Evolutionary conservation across 2,113 vertebrate genomes (phyloP), one percentile per base, ranked within the genome.

Genomic region (Mesoclemmys tuberculata): DNA sequence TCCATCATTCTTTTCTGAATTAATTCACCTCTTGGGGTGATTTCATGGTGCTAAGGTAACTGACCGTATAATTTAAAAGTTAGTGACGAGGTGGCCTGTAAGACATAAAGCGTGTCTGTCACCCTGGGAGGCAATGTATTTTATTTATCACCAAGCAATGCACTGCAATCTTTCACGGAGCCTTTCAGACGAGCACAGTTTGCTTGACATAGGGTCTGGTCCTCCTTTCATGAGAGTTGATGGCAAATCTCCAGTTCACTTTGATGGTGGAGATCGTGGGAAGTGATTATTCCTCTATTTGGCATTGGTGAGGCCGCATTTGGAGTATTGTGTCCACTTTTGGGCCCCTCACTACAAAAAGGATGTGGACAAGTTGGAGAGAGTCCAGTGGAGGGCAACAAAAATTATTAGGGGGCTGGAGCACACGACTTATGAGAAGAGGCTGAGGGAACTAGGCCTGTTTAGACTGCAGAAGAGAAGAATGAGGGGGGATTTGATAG

Each of bases 21-120:
- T 14, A 46, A 75, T 49, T 54, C 64, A 0, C 0, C 19, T 55
- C 90, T 68, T 2, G 2, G 54, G 81, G 68, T 41, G 48, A 44
- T 44, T 38, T 8, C 0, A 0, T 0, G 21, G 31, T 61, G 74
- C 0, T 4, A 54, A 11, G 1, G 26, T 61, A 80, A 85, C 87
- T 84, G 49, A 13, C 68, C 38, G 80, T 35, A 22, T 11, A 1
- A 0, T 12, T 4, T 6, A 94, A 84, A 55, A 49, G 75, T 46
- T 68, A 83, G 55, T 55, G 86, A 93, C 93, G 96, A 1, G 14
- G 84, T 93, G 84, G 91, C 95, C 95, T 74, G 92, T 92, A 41
- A 94, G 95, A 95, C 92, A 74, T 11, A 2, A 7, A 85, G 94
- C 97, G 93, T 94, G 54, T 8, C 38, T 7, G 2, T 61, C 82